These are phyloP conservation scores for Merops nubicus DNA, from an alignment of 2,113 vertebrate genomes.

Conservation along the genomic window DNA sequence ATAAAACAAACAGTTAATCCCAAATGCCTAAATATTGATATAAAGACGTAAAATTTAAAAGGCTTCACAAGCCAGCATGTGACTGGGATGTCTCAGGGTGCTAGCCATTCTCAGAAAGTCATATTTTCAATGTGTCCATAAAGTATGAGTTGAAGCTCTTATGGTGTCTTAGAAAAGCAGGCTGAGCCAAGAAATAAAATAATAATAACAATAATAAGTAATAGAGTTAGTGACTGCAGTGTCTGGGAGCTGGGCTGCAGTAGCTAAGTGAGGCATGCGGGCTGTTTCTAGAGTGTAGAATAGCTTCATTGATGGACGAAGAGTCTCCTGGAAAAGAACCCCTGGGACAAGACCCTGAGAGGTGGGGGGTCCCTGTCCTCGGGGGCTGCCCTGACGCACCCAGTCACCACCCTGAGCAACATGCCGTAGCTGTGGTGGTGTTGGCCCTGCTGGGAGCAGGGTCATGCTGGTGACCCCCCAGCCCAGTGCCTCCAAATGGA, in stretches of 20 bases:
- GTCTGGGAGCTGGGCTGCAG: background rate
- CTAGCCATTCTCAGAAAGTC: background rate
- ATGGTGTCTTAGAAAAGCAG: background rate
- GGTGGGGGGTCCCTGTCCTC: rapidly evolving
- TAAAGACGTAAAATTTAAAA: background rate
- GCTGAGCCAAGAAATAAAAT: background rate
- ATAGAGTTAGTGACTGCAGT: rapidly evolving
- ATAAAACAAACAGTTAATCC: background rate
- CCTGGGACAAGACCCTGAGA: rapidly evolving
- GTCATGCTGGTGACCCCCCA: background rate
- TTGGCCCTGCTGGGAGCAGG: background rate
- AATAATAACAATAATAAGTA: background rate
- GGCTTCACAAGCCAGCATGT: background rate
- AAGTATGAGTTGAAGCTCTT: background rate
- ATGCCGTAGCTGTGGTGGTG: background rate
- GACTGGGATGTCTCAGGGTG: background rate
- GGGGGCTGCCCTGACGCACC: too few relatives aligned
- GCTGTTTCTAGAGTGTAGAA: background rate
- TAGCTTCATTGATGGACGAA: rapidly evolving
- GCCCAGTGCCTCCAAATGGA: background rate
- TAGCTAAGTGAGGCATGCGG: rapidly evolving
- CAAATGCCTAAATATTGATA: background rate
- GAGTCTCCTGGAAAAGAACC: background rate
- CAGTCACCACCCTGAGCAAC: background rate
- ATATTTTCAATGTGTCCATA: background rate